These are phyloP conservation scores for Fopius arisanus DNA, from an alignment of 1,140 invertebrate species.

Conservation along the genomic window DNA sequence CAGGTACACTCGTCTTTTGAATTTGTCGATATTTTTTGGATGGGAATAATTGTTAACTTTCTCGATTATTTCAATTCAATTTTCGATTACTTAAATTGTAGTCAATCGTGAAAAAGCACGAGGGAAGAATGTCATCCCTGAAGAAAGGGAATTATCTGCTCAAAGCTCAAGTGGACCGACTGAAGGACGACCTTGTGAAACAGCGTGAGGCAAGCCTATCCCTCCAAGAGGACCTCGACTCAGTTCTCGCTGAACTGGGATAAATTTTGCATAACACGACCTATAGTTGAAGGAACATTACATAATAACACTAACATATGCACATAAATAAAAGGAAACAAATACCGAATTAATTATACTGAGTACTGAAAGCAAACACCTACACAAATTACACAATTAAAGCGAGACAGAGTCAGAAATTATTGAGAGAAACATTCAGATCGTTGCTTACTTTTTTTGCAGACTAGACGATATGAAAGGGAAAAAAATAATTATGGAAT, in stretches of 20 bases:
- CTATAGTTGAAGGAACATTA: neutral
- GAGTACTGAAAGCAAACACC: neutral
- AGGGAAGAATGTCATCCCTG: slow-evolving; percentile 77
- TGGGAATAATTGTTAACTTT: neutral
- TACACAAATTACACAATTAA: slow-evolving; percentile 12
- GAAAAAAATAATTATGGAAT: neutral
- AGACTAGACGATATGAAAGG: neutral
- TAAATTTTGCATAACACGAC: neutral
- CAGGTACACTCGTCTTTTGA: slow-evolving; percentile 42
- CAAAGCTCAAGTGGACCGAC: slow-evolving; percentile 83
- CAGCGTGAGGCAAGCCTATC: slow-evolving; percentile 79
- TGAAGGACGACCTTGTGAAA: slow-evolving; percentile 84
- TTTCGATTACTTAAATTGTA: slow-evolving; percentile 54
- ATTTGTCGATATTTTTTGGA: too few species aligned
- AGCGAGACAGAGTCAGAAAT: neutral
- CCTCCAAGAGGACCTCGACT: slow-evolving; percentile 84
- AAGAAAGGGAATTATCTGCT: slow-evolving; percentile 87
- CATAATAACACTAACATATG: slow-evolving; percentile 5
- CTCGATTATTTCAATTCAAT: neutral
- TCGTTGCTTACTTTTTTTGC: neutral
- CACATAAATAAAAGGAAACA: slow-evolving; percentile 19
- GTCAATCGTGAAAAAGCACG: slow-evolving; percentile 75
- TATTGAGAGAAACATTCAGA: neutral
- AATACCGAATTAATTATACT: slow-evolving; percentile 4
- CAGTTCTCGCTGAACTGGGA: slow-evolving; percentile 77